Evolutionary conservation across 2,888 invertebrate species (phyloP), one percentile per base, ranked within the genome.

Genomic region (Cepaea hortensis): DNA sequence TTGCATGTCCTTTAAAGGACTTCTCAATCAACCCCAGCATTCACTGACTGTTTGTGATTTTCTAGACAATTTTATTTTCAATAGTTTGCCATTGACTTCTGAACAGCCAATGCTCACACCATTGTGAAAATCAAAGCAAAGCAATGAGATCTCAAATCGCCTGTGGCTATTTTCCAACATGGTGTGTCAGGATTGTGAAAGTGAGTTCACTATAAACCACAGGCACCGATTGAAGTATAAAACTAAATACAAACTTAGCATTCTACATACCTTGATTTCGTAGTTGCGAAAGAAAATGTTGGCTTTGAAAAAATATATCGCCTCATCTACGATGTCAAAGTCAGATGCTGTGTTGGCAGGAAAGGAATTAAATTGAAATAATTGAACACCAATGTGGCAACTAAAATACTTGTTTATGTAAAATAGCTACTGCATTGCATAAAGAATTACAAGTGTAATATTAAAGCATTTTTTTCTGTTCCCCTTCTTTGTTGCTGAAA

Each of bases 271-370:
- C 96, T 99, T 99, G 88, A 99, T 98, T 96, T 99, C 99, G 95
- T 99, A 99, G 68, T 98, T 99, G 91, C 99, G 96, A 95, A 99
- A 99, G 95, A 99, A 99, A 0, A 99, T 98, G 95, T 99, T 99
- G 0, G 99, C 99, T 95, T 98, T 99, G 95, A 99, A 99, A 95
- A 96, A 99, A 93, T 97, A 97, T 68, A 99, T 96, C 84, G 99
- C 98, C 95, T 99, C 99, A 95, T 99, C 99, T 91, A 99, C 97
- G 89, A 99, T 97, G 95, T 99, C 99, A 90, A 96, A 96, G 77
- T 97, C 97, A 84, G 96, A 96, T n/a, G 95, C 95, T 92, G 93
- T 91, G 96, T 23, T 95, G 95, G 92, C 93, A 91, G 91, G 92
- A 79, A 85, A 81, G 90, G 85, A 61, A 81, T 75, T 85, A 50